Evolutionary conservation across 1,140 invertebrate species (phyloP).

Genomic region (Drosophila tristis): DNA sequence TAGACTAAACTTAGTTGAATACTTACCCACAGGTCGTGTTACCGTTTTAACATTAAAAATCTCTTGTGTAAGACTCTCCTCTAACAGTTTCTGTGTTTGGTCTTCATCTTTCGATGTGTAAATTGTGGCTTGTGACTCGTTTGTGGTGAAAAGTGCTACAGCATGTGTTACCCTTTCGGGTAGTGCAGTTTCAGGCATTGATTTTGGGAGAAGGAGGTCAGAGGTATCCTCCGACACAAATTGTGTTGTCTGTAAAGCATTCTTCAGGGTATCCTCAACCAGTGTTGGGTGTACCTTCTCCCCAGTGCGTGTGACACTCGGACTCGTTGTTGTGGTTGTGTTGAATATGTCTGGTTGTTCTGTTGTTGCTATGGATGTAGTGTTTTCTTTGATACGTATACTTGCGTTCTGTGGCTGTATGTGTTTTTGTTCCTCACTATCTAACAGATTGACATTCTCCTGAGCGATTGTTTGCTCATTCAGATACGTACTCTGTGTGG

Average conservation of each 20-base stretch:
- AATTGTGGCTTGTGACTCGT: slow-evolving; percentile 26
- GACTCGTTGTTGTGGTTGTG: slow-evolving; percentile 12
- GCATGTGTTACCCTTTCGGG: slow-evolving; percentile 16
- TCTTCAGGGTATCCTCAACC: slow-evolving; percentile 11
- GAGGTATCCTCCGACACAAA: slow-evolving; percentile 22
- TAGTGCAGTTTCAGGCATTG: slow-evolving; percentile 35
- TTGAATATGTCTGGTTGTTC: slow-evolving; percentile 37
- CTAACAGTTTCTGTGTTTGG: slow-evolving; percentile 11
- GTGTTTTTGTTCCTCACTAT: slow-evolving; percentile 12
- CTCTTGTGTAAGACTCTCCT: slow-evolving; percentile 21
- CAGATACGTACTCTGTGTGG: slow-evolving; percentile 54
- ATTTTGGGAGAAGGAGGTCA: slow-evolving; percentile 15
- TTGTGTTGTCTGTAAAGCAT: slow-evolving; percentile 37
- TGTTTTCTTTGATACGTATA: slow-evolving; percentile 37
- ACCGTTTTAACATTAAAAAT: slow-evolving; percentile 52
- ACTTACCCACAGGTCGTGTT: slow-evolving; percentile 59
- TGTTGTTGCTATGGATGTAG: slow-evolving; percentile 20
- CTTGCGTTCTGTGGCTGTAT: slow-evolving; percentile 31
- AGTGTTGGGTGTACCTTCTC: slow-evolving; percentile 24
- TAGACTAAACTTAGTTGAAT: slow-evolving; percentile 39
- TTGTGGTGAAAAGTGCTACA: slow-evolving; percentile 26
- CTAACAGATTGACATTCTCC: slow-evolving; percentile 39
- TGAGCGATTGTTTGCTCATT: slow-evolving; percentile 46
- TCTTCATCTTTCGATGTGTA: slow-evolving; percentile 29
- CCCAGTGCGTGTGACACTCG: neutral